Evolutionary conservation across 2,888 invertebrate species (phyloP).

Genomic region (Dasysyrphus tricinctus): DNA sequence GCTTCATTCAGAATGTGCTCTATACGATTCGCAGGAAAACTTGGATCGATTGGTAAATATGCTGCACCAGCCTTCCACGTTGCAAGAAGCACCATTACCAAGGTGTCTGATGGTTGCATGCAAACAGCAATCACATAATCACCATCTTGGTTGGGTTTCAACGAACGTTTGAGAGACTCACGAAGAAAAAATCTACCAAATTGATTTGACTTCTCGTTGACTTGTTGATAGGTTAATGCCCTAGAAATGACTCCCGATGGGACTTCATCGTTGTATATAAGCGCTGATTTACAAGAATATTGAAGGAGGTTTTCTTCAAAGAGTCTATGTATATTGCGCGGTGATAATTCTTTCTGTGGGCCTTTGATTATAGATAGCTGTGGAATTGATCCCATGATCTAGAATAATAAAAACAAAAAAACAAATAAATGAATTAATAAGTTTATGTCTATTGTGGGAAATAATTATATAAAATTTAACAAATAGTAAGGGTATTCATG

Average conservation of each 20-base stretch:
- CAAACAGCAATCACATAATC: conserved; percentile 91
- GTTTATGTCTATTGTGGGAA: too few relatives aligned
- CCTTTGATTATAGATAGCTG: conserved; percentile 89
- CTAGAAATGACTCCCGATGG: conserved; percentile 47
- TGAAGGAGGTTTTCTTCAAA: conserved; percentile 86
- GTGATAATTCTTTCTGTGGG: conserved; percentile 84
- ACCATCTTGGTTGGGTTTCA: conserved; percentile 86
- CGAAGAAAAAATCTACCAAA: conserved; percentile 83
- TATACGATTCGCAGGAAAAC: conserved; percentile 88
- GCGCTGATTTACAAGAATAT: conserved; percentile 85
- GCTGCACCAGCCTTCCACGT: conserved; percentile 93
- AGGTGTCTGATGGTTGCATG: conserved; percentile 89
- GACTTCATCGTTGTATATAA: conserved; percentile 86
- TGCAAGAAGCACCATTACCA: conserved; percentile 88
- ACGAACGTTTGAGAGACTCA: conserved; percentile 79
- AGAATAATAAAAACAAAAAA: conserved; percentile 31
- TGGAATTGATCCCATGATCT: conserved; percentile 89
- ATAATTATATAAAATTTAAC: too few relatives aligned
- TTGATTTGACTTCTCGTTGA: conserved; percentile 84
- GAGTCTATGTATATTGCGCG: conserved; percentile 85
- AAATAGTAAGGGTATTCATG: too few relatives aligned
- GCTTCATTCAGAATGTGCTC: conserved; percentile 91
- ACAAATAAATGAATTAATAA: neutral
- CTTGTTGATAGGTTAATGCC: conserved; percentile 81
- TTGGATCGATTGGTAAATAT: conserved; percentile 92